Percentiles rank a stretch among this genome's conserved stretches.
These are phyloP conservation scores for Calyptomena viridis DNA, from an alignment of 2,113 vertebrate species.

Conservation along the genomic window DNA sequence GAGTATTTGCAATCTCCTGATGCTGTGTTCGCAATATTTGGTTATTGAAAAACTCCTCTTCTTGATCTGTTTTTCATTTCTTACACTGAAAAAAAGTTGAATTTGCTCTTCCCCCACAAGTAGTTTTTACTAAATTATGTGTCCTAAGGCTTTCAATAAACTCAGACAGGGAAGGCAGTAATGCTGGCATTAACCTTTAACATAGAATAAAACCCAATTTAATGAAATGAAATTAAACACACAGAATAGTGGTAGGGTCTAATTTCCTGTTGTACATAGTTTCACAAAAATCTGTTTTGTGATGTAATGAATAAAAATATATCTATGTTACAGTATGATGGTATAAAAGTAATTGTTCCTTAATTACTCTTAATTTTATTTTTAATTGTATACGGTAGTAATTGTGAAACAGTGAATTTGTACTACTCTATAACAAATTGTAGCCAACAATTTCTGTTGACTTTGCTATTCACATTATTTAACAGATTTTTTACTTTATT, in stretches of 20 bases:
- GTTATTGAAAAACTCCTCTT: background rate
- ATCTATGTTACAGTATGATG: background rate
- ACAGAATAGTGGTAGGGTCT: background rate
- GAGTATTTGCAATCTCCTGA: background rate
- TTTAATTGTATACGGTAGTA: background rate
- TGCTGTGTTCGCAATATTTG: background rate
- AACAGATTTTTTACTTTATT: background rate
- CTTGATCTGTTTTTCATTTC: background rate
- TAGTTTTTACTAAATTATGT: slow-evolving; percentile 12
- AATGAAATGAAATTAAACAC: background rate
- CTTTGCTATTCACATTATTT: background rate
- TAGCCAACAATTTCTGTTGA: background rate
- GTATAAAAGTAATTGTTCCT: background rate
- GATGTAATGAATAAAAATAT: background rate
- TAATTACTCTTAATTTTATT: background rate
- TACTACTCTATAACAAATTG: background rate
- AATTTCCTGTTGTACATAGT: background rate
- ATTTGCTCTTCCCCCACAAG: background rate
- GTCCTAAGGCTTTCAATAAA: slow-evolving; percentile 53
- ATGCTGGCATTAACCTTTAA: slow-evolving; percentile 21
- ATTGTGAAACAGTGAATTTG: background rate
- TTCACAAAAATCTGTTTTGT: background rate
- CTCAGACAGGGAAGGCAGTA: background rate
- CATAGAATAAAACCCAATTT: background rate
- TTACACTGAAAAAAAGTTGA: background rate